Evolutionary conservation across 1,140 invertebrate genomes (phyloP), one percentile per base, ranked within the genome.

Genomic region (Campodea augens): DNA sequence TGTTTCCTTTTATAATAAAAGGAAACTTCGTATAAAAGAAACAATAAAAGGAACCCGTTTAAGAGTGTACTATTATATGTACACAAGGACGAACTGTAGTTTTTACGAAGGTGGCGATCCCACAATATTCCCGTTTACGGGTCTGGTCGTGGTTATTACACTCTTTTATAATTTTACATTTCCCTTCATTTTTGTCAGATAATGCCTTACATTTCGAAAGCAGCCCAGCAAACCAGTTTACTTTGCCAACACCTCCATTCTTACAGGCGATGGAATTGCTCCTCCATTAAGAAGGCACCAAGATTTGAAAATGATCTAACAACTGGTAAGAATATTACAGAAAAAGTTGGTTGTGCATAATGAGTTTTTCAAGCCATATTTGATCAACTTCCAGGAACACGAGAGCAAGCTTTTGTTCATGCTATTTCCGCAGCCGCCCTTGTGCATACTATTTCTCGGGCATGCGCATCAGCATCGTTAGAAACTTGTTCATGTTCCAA

Each of bases 211-310:
- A 69, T 89, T 38, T 72, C 73, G 13, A 68, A 70, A 36, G 82
- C 83, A 1, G 78, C 81, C 3, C 64, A 64, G 18, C 62, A 78
- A 39, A 71, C 80, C 1, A 67, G 74, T 15, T 61, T 70, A 40
- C 73, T 78, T 13, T 89, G 85, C 58, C 76, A 81, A 55, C 66
- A 69, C 43, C 68, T 77, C 1, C 82, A 86, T 56, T 61, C 66
- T 5, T 69, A 78, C 51, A 68, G 81, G 41, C 66, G 82, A 40
- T 89, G 85, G 85, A 88, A 89, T 60, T 89, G 85, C 60, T 83
- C 80, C 38, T 78, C 79, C 37, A 71, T 86, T 40, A 66, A 72
- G 12, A 63, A 66, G 5, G 80, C 79, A 0, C 83, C 83, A 0
- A 67, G 69, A 51, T 74, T 76, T 44, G 71, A 74, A 1, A 73